These are phyloP conservation scores for Himalopsyche anomala DNA, from an alignment of 2,888 invertebrate species.

Conservation along the genomic window DNA sequence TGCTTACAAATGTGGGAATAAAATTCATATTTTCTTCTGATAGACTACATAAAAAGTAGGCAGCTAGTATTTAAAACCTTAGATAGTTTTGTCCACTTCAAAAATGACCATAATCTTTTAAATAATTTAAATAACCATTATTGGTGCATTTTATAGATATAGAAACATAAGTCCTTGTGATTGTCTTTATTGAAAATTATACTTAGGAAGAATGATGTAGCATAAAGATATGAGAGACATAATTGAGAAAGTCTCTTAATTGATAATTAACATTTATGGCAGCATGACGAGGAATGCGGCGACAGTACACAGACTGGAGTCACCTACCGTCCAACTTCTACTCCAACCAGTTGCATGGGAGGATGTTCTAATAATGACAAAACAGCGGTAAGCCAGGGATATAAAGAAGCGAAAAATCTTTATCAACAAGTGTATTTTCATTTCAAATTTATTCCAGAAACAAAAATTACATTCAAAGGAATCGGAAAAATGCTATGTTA, in stretches of 20 bases:
- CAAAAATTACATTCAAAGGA: no score
- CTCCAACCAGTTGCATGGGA: conserved; percentile 82
- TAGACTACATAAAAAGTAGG: no score
- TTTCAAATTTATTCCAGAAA: no score
- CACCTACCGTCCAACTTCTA: conserved; percentile 79
- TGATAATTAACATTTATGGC: conserved; percentile 63
- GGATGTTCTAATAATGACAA: conserved; percentile 85
- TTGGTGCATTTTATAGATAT: no score
- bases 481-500: no score
- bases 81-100: no score
- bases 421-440: not conserved
- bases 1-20: no score
- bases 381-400: conserved; percentile 82
- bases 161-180: not conserved
- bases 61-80: no score
- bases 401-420: not conserved
- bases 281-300: conserved; percentile 77
- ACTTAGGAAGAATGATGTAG: not conserved
- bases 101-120: no score
- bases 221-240: not conserved
- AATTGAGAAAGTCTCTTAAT: conserved; percentile 3
- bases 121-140: no score
- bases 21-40: no score
- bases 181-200: not conserved
- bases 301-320: conserved; percentile 78